Base-by-base conservation (phyloP, 2,113 vertebrate genomes). In the Pycnonotus jocosus region DNA sequence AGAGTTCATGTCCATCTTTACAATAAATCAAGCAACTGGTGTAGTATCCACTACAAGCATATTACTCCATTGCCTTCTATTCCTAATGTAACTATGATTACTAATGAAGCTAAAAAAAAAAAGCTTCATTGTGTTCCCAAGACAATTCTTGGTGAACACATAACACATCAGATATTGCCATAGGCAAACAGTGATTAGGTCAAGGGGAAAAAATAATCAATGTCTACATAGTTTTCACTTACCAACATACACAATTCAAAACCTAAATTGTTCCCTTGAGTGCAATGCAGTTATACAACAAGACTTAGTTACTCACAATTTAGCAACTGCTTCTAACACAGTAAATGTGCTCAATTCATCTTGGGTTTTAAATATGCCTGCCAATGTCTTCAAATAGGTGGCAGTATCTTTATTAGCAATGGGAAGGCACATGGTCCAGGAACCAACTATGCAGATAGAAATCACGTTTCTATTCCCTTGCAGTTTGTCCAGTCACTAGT, bases 211-310 rank as follows among this genome's bases (percentile, higher is more conserved):
- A 97, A 97, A 97, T 94, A 97, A 97, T 97, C 96, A 96, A 97
- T 97, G 95, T 94, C 96, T 97, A 97, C 96, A 93, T 92, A 97
- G 96, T 97, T 97, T 97, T 97, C 96, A 96, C 95, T 97, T 95
- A 96, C 93, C 92, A 94, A 93, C 95, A 96, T 90, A 97, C 95
- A 97, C 95, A 97, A 96, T 95, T 97, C 96, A 95, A 97, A 97
- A 88, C 79, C 95, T 86, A 94, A 97, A 97, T 95, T 96, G 95
- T 95, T 97, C 96, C 96, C 96, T 64, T 76, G 96, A 95, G 96
- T 93, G 88, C 92, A 97, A 97, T 97, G 92, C 93, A 95, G 93
- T 90, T 90, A 90, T 61, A 92, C 88, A 96, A 93, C 90, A 93
- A 92, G 96, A 95, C 93, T 94, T 96, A 82, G 90, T 95, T 96